A percentile compares a stretch with the other conserved stretches of the same genome.
phyloP scores from a whole-genome alignment of 2,888 invertebrate genomes.

The Heterodera filipjevi region DNA sequence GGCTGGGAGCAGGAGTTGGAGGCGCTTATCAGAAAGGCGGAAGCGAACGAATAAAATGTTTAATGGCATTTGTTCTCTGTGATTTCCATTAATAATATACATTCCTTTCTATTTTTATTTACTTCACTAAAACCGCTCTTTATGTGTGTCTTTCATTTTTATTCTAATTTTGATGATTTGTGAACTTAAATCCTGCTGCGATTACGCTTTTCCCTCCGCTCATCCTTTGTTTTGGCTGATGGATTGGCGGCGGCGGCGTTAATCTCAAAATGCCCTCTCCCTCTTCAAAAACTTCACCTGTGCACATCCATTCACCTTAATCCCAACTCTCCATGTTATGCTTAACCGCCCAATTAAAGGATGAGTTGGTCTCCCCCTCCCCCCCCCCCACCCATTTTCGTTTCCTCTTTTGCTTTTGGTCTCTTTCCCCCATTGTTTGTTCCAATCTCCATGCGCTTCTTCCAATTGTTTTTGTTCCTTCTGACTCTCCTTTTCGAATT shows the following conservation, averaged over 20 bases:
- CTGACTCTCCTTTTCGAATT: neutral
- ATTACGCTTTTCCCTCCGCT: neutral
- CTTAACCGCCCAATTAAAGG: conserved; percentile 17
- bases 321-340: conserved; percentile 7
- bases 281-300: neutral
- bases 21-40: conserved; percentile 8
- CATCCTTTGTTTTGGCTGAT: neutral
- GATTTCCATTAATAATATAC: neutral
- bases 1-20: conserved; percentile 65
- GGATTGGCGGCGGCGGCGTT: neutral
- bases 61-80: too few species aligned
- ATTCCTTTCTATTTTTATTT: neutral
- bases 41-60: neutral
- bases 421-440: too few species aligned
- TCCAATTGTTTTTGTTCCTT: neutral
- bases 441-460: neutral
- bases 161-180: too few species aligned
- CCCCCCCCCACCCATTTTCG: neutral
- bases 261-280: neutral
- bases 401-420: neutral
- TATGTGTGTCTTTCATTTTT: too few species aligned
- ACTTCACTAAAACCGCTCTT: neutral
- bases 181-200: too few species aligned
- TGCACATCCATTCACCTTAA: neutral
- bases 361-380: neutral